Evolutionary conservation across 2,888 invertebrate species (phyloP).

Genomic region (Cryptus armator): DNA sequence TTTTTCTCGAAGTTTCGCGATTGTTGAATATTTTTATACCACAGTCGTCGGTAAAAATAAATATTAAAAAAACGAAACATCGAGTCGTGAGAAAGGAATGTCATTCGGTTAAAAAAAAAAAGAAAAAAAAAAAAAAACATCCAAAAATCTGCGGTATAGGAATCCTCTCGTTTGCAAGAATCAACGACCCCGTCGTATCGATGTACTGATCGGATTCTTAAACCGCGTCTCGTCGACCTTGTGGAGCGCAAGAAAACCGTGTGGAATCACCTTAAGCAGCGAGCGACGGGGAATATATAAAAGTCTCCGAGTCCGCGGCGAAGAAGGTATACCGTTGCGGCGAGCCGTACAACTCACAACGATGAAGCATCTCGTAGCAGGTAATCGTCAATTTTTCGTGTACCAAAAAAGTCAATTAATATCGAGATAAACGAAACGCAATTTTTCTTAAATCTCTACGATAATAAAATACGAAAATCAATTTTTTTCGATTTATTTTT

Average conservation of each 20-base stretch:
- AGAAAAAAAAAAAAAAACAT: not conserved
- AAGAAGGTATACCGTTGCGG: slow-evolving; percentile 47
- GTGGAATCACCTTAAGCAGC: slow-evolving; percentile 26
- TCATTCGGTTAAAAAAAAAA: not conserved
- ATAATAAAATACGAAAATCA: not conserved
- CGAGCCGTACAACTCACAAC: slow-evolving; percentile 49
- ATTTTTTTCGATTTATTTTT: not conserved
- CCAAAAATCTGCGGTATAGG: not conserved
- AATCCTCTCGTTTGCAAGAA: slow-evolving; percentile 19
- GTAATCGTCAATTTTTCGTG: slow-evolving; percentile 61
- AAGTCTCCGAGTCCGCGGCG: slow-evolving; percentile 44
- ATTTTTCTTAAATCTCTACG: not conserved
- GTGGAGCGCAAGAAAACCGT: slow-evolving; percentile 10
- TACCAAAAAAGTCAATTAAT: not conserved
- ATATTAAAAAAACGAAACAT: not conserved
- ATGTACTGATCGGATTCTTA: slow-evolving; percentile 38
- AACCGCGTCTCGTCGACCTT: slow-evolving; percentile 49
- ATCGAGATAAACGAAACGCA: not conserved
- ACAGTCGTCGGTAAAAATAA: too few relatives aligned
- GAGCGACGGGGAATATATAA: slow-evolving; percentile 61
- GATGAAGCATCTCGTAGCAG: slow-evolving; percentile 72
- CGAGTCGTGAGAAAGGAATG: not conserved
- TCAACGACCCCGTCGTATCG: slow-evolving; percentile 42
- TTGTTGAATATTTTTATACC: slow-evolving; percentile 8
- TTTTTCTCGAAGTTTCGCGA: not conserved